Evolutionary conservation across 2,797 vertebrate species (phyloP).

Genomic region (Trematomus bernacchii): DNA sequence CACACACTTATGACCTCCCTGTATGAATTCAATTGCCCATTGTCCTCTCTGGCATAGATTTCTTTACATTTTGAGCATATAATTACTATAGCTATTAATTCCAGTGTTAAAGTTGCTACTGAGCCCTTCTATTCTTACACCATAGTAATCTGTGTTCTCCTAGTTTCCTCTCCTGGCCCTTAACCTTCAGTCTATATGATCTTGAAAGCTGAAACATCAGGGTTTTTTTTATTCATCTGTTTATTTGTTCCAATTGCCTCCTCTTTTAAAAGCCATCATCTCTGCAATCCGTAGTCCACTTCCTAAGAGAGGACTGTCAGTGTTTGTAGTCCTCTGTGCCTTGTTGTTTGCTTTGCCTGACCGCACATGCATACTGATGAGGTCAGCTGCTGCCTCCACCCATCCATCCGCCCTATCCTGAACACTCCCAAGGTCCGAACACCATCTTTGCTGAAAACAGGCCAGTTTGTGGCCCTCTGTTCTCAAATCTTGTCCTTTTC

Average conservation of each 20-base stretch:
- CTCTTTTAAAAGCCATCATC: neutral
- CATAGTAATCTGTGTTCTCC: neutral
- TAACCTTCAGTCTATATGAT: slow-evolving; percentile 8
- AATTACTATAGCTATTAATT: slow-evolving; percentile 14
- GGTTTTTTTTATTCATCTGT: neutral
- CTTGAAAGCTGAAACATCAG: neutral
- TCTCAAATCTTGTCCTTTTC: slow-evolving; percentile 43
- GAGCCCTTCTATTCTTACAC: neutral
- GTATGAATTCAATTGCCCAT: slow-evolving; percentile 17
- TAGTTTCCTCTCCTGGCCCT: neutral
- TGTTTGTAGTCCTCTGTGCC: slow-evolving; percentile 55
- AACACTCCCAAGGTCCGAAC: slow-evolving; percentile 6
- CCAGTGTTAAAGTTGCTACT: neutral
- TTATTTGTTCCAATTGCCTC: slow-evolving; percentile 1
- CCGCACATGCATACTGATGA: slow-evolving; percentile 68
- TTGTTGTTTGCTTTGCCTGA: slow-evolving; percentile 53
- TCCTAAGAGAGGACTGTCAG: slow-evolving; percentile 46
- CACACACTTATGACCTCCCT: slow-evolving; percentile 17
- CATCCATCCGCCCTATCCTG: slow-evolving; percentile 33
- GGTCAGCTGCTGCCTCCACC: slow-evolving; percentile 55
- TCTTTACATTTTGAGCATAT: slow-evolving; percentile 21
- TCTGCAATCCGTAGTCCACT: neutral
- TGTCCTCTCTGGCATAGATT: slow-evolving; percentile 15
- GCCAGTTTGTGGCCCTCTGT: slow-evolving; percentile 36
- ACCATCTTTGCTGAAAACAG: slow-evolving; percentile 19